These are phyloP conservation scores for Drosophila auraria DNA, from an alignment of 1,140 invertebrate genomes.

Conservation along the genomic window DNA sequence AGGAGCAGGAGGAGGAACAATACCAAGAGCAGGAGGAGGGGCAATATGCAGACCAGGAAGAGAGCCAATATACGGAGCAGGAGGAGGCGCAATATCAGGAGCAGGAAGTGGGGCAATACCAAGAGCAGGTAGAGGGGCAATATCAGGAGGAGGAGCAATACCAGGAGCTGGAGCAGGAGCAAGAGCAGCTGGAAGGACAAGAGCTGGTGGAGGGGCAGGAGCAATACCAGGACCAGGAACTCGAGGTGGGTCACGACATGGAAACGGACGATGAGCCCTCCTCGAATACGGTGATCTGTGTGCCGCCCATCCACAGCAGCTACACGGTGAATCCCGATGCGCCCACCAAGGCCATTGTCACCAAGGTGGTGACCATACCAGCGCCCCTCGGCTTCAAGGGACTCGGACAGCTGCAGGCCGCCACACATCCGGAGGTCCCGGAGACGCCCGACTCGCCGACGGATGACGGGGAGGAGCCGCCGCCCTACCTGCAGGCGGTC, in stretches of 20 bases:
- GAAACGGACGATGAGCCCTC: slow-evolving; percentile 33
- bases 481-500: background rate
- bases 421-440: background rate
- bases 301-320: background rate
- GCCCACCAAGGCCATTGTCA: slow-evolving; percentile 35
- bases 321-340: slow-evolving; percentile 25
- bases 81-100: slow-evolving; percentile 8
- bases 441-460: slow-evolving; percentile 59
- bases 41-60: background rate
- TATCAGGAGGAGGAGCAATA: background rate
- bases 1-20: background rate
- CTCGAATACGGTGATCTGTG: slow-evolving; percentile 14
- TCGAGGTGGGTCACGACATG: slow-evolving; percentile 2
- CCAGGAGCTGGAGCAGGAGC: background rate
- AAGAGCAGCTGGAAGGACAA: slow-evolving; percentile 1
- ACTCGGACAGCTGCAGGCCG: background rate
- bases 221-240: slow-evolving; percentile 1
- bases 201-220: background rate
- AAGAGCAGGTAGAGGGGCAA: no score
- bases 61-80: background rate
- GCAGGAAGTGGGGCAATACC: no score
- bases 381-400: slow-evolving; percentile 26
- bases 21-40: background rate
- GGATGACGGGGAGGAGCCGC: slow-evolving; percentile 47
- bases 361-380: slow-evolving; percentile 42